These are phyloP conservation scores for Rhynchophorus ferrugineus DNA, from an alignment of 1,140 invertebrate species.

Conservation along the genomic window DNA sequence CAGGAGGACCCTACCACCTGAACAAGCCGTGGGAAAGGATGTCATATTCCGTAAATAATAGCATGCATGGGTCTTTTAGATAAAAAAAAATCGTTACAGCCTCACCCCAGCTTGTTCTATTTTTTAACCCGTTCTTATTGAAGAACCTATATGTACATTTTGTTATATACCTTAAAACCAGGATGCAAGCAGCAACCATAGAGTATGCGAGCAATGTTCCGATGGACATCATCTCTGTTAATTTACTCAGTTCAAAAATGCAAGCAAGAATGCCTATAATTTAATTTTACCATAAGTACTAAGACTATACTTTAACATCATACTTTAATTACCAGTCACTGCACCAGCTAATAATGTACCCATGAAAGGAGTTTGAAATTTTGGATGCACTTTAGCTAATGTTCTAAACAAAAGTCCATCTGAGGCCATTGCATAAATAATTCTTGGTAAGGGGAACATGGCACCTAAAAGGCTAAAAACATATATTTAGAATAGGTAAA, in stretches of 20 bases:
- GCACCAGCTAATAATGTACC: conserved; percentile 71
- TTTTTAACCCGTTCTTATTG: no score
- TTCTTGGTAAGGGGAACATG: conserved; percentile 77
- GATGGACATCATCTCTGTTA: conserved; percentile 85
- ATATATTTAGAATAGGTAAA: conserved; percentile 48
- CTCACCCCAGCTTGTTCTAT: no score
- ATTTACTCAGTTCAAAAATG: conserved; percentile 65
- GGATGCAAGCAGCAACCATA: conserved; percentile 74
- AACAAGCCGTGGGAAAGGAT: no score
- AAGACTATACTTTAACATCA: conserved; percentile 63
- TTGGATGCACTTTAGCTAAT: conserved; percentile 59
- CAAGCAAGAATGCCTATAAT: conserved; percentile 59
- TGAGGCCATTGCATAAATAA: conserved; percentile 83
- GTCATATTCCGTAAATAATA: no score
- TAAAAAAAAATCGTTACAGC: no score
- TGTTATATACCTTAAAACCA: conserved; percentile 64
- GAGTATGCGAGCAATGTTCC: conserved; percentile 79
- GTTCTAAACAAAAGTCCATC: conserved; percentile 75
- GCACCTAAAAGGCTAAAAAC: conserved; percentile 67
- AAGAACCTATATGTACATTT: no score
- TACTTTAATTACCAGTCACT: conserved; percentile 62
- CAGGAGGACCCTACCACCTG: no score
- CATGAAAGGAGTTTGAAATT: conserved; percentile 70
- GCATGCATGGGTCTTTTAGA: no score
- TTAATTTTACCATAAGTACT: conserved; percentile 36